A percentile compares a stretch with the other conserved stretches of the same genome.
Evolutionary conservation across 2,113 vertebrate genomes (phyloP).

Genomic region (Tautogolabrus adspersus): DNA sequence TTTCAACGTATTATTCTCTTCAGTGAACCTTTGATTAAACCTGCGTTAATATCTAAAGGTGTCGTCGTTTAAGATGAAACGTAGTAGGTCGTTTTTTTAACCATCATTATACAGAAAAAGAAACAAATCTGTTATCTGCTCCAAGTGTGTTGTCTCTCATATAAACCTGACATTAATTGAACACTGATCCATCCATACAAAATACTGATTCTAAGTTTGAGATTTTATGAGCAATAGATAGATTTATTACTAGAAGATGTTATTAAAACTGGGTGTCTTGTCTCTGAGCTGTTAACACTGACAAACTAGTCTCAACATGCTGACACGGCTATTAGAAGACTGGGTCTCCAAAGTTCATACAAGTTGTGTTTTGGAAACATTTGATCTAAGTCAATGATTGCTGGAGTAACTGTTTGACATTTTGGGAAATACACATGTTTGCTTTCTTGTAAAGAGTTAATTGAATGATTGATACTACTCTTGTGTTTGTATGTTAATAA

Average conservation of each 20-base stretch:
- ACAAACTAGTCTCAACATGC: constrained; percentile 51
- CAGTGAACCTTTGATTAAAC: background rate
- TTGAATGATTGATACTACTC: background rate
- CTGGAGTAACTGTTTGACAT: background rate
- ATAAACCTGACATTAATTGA: constrained; percentile 9
- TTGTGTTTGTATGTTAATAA: background rate
- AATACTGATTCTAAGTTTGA: background rate
- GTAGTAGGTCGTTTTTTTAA: background rate
- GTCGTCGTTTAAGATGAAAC: too few species aligned
- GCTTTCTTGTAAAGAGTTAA: background rate
- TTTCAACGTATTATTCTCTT: background rate
- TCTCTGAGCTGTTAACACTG: constrained; percentile 22
- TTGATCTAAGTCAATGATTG: background rate
- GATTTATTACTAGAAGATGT: constrained; percentile 43
- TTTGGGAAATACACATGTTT: background rate
- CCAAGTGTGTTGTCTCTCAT: background rate
- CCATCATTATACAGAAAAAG: background rate
- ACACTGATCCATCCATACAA: background rate
- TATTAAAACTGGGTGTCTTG: constrained; percentile 12
- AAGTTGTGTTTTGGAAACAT: background rate
- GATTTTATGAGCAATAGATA: constrained; percentile 27
- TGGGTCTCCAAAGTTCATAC: constrained; percentile 17
- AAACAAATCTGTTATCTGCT: constrained; percentile 11
- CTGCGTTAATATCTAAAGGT: background rate
- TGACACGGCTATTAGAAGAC: constrained; percentile 20